A percentile compares a stretch with the other conserved stretches of the same genome.
phyloP scores from a whole-genome alignment of 2,888 invertebrate genomes.

The Lucinisca nassula region DNA sequence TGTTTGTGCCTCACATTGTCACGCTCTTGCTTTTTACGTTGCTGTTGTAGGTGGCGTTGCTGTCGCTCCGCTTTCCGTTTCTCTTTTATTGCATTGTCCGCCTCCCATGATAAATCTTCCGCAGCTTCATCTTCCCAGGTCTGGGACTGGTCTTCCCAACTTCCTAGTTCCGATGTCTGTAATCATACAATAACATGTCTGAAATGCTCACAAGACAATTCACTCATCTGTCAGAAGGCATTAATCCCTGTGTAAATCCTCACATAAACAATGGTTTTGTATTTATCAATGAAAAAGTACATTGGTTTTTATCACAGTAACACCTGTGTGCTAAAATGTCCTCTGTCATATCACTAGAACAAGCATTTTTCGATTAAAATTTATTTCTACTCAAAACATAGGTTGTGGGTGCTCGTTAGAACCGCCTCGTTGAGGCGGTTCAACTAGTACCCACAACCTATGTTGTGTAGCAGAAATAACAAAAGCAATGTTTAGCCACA shows the following conservation, averaged over 20 bases:
- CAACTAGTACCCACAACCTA: background rate
- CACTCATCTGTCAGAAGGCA: too few relatives aligned
- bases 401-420: background rate
- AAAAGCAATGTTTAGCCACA: too few relatives aligned
- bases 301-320: too few relatives aligned
- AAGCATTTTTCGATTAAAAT: too few relatives aligned
- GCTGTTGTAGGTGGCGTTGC: slow-evolving; percentile 78
- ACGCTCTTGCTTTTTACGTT: slow-evolving; percentile 79
- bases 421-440: too few relatives aligned
- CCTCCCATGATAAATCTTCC: slow-evolving; percentile 84
- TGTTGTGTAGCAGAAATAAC: too few relatives aligned
- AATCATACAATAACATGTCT: background rate
- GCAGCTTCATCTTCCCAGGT: slow-evolving; percentile 81
- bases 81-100: slow-evolving; percentile 83
- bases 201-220: too few relatives aligned
- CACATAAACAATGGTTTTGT: too few relatives aligned
- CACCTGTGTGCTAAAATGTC: too few relatives aligned
- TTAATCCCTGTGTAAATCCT: too few relatives aligned
- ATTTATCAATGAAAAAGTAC: too few relatives aligned
- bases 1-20: slow-evolving; percentile 72
- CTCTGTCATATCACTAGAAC: too few relatives aligned
- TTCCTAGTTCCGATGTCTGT: slow-evolving; percentile 80
- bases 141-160: slow-evolving; percentile 83
- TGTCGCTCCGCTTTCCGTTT: slow-evolving; percentile 81
- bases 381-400: background rate